Evolutionary conservation across 2,888 invertebrate species (phyloP).

Genomic region (Heliothis peltigera): DNA sequence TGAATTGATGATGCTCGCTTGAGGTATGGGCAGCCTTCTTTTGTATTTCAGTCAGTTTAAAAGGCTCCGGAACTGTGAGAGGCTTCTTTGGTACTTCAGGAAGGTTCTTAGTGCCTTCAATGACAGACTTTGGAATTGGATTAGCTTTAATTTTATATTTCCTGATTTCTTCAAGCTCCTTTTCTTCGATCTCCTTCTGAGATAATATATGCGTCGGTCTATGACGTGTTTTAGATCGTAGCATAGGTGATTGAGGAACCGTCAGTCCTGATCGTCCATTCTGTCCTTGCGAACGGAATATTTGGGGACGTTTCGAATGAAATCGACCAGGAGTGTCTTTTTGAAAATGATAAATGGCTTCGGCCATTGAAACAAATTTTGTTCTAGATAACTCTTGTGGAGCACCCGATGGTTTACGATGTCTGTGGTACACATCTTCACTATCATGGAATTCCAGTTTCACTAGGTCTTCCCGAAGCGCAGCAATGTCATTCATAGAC

Average conservation of each 20-base stretch:
- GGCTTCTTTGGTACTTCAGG: conserved; percentile 88
- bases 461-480: conserved; percentile 70
- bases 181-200: conserved; percentile 90
- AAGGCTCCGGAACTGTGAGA: conserved; percentile 91
- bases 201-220: conserved; percentile 89
- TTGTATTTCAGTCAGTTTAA: conserved; percentile 90
- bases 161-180: conserved; percentile 91
- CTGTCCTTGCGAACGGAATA: conserved; percentile 69
- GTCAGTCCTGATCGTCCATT: conserved; percentile 77
- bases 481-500: conserved; percentile 81
- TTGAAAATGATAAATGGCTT: conserved; percentile 89
- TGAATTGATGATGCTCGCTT: conserved; percentile 80
- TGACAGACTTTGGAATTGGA: conserved; percentile 90
- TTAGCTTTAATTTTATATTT: conserved; percentile 92
- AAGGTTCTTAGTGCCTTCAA: conserved; percentile 86
- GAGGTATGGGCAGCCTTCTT: conserved; percentile 78
- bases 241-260: conserved; percentile 87
- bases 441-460: conserved; percentile 67
- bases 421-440: conserved; percentile 68
- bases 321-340: conserved; percentile 91
- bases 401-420: conserved; percentile 68
- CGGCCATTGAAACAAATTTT: conserved; percentile 90
- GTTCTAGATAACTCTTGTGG: conserved; percentile 75
- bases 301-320: conserved; percentile 74
- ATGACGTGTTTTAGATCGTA: conserved; percentile 88